phyloP scores from a whole-genome alignment of 2,888 invertebrate species.

The Rosalia funebris region DNA sequence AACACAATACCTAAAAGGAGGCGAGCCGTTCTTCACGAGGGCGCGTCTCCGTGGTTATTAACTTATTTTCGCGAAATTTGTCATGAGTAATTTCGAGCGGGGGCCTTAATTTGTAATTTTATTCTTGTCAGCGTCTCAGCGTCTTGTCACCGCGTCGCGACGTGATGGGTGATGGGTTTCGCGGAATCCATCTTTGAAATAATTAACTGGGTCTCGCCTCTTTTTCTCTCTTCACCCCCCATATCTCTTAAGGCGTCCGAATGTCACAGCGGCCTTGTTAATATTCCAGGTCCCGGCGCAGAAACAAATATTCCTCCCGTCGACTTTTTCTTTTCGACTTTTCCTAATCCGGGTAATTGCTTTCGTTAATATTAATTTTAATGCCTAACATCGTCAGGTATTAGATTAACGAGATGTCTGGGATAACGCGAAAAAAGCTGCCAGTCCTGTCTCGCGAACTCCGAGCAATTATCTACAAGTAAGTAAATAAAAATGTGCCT shows the following conservation, averaged over 20 bases:
- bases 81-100: conserved; percentile 31
- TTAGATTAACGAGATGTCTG: neutral
- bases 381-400: neutral
- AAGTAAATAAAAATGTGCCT: too few relatives aligned
- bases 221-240: neutral
- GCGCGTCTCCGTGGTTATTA: conserved; percentile 25
- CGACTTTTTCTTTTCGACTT: conserved; percentile 14
- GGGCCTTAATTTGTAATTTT: conserved; percentile 37
- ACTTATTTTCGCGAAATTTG: conserved; percentile 40
- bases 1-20: conserved; percentile 4
- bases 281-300: conserved; percentile 9
- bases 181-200: conserved; percentile 30
- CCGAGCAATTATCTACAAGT: too few relatives aligned
- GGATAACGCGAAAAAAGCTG: too few relatives aligned
- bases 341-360: conserved; percentile 28
- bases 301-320: conserved; percentile 21
- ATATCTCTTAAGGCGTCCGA: neutral
- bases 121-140: conserved; percentile 35
- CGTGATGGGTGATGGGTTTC: conserved; percentile 29
- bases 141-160: conserved; percentile 12
- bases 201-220: conserved; percentile 17
- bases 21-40: neutral
- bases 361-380: conserved; percentile 24
- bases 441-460: too few relatives aligned
- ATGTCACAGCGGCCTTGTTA: conserved; percentile 23